A percentile compares a stretch with the other conserved stretches of the same genome.
These are phyloP conservation scores for Goniozus legneri DNA, from an alignment of 1,140 invertebrate species.

Conservation along the genomic window DNA sequence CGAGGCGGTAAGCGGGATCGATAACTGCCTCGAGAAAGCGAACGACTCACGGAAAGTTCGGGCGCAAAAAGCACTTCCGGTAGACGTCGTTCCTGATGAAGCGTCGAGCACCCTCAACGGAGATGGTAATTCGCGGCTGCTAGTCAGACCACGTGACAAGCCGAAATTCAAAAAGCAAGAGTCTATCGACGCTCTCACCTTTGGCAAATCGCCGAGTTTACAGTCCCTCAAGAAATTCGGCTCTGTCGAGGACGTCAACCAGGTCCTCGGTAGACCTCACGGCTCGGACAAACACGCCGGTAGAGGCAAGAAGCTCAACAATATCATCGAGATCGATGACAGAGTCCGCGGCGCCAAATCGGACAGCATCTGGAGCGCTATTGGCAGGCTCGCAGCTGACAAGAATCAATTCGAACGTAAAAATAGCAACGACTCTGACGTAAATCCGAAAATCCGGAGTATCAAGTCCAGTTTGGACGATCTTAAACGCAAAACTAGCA, in stretches of 20 bases:
- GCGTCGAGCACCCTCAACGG: neutral
- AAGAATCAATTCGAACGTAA: constrained; percentile 22
- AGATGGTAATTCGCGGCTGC: neutral
- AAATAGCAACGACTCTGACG: constrained; percentile 31
- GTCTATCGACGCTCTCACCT: constrained; percentile 23
- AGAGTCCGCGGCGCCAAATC: constrained; percentile 1
- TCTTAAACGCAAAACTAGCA: constrained; percentile 36
- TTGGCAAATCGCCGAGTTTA: constrained; percentile 13
- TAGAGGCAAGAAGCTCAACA: constrained; percentile 24
- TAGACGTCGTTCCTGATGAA: constrained; percentile 12
- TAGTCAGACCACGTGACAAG: neutral
- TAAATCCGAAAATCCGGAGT: constrained; percentile 14
- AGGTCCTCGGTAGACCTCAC: no score
- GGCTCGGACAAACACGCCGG: constrained; percentile 15
- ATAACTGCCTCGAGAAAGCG: constrained; percentile 12
- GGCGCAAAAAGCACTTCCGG: constrained; percentile 3
- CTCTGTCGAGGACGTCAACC: constrained; percentile 28
- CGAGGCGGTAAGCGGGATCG: constrained; percentile 27
- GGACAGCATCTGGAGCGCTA: constrained; percentile 15
- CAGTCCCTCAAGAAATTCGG: constrained; percentile 24
- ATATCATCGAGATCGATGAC: constrained; percentile 33
- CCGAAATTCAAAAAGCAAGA: constrained; percentile 30
- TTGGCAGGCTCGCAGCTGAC: constrained; percentile 2
- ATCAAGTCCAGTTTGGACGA: constrained; percentile 29
- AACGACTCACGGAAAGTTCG: constrained; percentile 10